Base-by-base conservation (phyloP, 2,113 vertebrate species). In the Osmerus eperlanus region DNA sequence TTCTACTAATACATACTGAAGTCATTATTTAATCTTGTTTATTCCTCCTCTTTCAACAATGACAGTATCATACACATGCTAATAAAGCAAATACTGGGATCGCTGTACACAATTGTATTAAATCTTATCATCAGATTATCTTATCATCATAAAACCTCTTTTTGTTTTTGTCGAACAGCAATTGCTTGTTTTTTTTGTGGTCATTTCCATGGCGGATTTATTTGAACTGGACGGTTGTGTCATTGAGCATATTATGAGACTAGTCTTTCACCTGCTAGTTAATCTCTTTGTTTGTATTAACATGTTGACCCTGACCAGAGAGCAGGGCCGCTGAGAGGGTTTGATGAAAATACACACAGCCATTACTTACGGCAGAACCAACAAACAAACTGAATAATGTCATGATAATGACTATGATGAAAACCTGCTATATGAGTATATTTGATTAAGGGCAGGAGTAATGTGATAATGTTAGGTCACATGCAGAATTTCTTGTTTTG, bases 201-300 rank as follows among this genome's bases (percentile, higher is more conserved):
- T 55, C 28, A 55, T 52, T 15, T 9, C 52, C 67, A 70, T 15
- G 13, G 61, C 8, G 52, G 36, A 18, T 51, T 47, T 59, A 65
- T 59, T 65, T 68, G 56, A 70, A 7, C 11, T 0, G 55, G 55
- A 21, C 4, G 52, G 14, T 52, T 64, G 25, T 59, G 23, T 67
- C 71, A 62, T 29, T 65, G 36, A 55, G 53, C 53, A 41, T 15
- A 70, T 70, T 70, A 41, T 15, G 9, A 23, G 54, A 41, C 41
- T 25, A 19, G 23, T 70, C 55, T 60, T 21, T 70, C 55, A 41
- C 15, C 41, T 28, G 19, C 28, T 58, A 23, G 18, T 75, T 65
- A 47, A 67, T 81, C 72, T 72, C 47, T 68, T 29, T 72, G 64
- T 71, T 68, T 28, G 47, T 21, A 23, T 41, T 63, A 60, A 36